Conservation (phyloP, 2,797 vertebrate species). For the Coracias cyanogaster region DNA sequence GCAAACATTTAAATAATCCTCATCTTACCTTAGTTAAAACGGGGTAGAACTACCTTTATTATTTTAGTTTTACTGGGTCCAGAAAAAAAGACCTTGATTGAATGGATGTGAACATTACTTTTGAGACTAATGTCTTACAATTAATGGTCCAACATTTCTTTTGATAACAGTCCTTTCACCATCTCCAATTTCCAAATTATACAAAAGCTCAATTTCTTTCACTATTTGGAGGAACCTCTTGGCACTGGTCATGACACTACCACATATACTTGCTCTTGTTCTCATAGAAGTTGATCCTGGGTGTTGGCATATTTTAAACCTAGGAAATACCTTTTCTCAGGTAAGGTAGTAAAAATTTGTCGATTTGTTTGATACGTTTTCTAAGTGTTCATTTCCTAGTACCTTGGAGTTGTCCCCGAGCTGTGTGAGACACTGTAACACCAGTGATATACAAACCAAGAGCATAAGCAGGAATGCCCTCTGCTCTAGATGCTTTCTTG, state of each 20-base stretch:
- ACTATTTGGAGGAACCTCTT: no score
- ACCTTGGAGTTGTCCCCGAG: background rate
- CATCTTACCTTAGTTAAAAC: background rate
- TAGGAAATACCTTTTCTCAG: background rate
- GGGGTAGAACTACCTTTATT: background rate
- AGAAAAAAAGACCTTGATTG: background rate
- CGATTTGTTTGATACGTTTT: background rate
- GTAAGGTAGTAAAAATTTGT: background rate
- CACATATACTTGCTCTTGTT: background rate
- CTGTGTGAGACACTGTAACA: background rate
- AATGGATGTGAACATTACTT: background rate
- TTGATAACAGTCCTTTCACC: background rate
- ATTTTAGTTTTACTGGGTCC: background rate
- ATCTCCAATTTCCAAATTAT: no score
- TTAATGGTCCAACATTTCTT: background rate
- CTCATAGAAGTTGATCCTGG: background rate
- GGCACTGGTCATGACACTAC: no score
- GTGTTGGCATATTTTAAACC: background rate
- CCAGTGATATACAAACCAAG: background rate
- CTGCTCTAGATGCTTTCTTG: background rate
- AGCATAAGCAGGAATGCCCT: background rate
- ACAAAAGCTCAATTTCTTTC: no score
- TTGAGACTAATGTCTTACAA: background rate
- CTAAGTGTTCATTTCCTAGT: background rate
- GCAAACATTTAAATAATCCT: background rate